Conservation (phyloP, 2,113 vertebrate species). For the Nibea albiflora region DNA sequence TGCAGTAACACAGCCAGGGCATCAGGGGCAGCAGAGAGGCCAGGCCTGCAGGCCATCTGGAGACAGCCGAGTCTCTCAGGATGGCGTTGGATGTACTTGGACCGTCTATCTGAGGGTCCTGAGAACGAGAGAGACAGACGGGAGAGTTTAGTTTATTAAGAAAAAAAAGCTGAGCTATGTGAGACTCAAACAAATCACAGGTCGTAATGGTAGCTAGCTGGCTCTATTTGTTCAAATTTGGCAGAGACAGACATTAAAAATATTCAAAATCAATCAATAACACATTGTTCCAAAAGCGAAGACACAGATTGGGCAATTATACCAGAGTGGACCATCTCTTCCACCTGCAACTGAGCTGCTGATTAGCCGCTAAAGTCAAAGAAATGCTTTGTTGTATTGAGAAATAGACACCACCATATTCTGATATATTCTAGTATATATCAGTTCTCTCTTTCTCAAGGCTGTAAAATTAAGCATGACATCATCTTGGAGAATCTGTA, state of each 20-base stretch:
- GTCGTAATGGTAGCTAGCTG: background rate
- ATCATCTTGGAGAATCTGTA: background rate
- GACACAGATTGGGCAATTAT: background rate
- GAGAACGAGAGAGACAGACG: background rate
- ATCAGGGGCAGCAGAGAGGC: conserved; percentile 76
- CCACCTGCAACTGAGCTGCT: background rate
- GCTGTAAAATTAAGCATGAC: background rate
- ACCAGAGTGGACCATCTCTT: background rate
- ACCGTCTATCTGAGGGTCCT: conserved; percentile 80
- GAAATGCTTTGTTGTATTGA: background rate
- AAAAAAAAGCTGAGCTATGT: background rate
- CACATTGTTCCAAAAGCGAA: background rate
- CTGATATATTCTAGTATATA: background rate
- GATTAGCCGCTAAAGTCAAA: background rate
- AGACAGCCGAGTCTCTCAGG: conserved; percentile 55
- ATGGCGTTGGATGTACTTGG: conserved; percentile 80
- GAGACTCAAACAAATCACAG: background rate
- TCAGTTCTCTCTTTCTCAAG: background rate
- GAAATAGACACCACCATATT: background rate
- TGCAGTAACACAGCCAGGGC: conserved; percentile 74
- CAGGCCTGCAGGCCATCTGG: conserved; percentile 30
- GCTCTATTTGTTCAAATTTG: background rate
- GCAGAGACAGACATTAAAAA: too few species aligned
- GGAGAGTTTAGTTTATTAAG: background rate
- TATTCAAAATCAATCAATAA: background rate